These are phyloP conservation scores for Melanotus villosus DNA, from an alignment of 2,888 invertebrate species.

Conservation along the genomic window DNA sequence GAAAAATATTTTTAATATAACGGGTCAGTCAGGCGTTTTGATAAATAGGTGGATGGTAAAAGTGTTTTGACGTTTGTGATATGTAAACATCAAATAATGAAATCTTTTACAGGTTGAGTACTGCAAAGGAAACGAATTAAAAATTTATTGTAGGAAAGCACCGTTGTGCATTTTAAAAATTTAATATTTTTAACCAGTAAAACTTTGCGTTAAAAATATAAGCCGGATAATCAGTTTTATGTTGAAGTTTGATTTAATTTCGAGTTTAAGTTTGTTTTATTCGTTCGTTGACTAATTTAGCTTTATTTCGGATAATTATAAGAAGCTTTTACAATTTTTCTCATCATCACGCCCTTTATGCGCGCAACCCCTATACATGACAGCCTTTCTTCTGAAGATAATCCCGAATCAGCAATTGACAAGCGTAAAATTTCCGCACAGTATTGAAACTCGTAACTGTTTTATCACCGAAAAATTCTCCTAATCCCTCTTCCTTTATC, in stretches of 20 bases:
- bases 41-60: too few relatives aligned
- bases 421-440: conserved; percentile 35
- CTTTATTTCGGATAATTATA: conserved; percentile 27
- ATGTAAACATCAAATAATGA: background rate
- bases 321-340: conserved; percentile 28
- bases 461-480: conserved; percentile 38
- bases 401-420: conserved; percentile 37
- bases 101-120: background rate
- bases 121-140: conserved; percentile 14
- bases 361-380: conserved; percentile 16
- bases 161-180: conserved; percentile 23
- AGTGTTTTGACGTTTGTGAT: too few relatives aligned
- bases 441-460: conserved; percentile 36
- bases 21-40: too few relatives aligned
- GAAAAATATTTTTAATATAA: too few relatives aligned
- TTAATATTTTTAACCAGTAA: conserved; percentile 30
- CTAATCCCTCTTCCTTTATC: conserved; percentile 39
- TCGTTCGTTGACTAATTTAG: conserved; percentile 29
- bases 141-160: conserved; percentile 12
- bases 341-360: conserved; percentile 20
- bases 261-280: conserved; percentile 26
- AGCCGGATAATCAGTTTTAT: conserved; percentile 14
- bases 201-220: conserved; percentile 32
- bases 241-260: conserved; percentile 39
- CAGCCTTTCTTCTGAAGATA: conserved; percentile 23